Evolutionary conservation across 2,888 invertebrate species (phyloP).

Genomic region (Microctonus aethiopoides): DNA sequence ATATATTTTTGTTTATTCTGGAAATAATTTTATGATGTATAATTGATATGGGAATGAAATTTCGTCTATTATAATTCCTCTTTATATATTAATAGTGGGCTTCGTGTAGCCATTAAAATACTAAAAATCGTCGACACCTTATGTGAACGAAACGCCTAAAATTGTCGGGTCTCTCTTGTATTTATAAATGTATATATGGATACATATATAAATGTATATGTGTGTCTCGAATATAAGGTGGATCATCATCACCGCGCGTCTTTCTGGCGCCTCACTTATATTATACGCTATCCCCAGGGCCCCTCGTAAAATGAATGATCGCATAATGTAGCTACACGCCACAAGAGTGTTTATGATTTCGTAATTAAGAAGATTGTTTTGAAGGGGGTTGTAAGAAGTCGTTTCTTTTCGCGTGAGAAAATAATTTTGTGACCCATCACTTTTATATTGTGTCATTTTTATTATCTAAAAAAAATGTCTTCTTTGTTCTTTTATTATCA

Average conservation of each 20-base stretch:
- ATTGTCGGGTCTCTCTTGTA: not conserved
- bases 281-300: slow-evolving; percentile 23
- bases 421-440: not conserved
- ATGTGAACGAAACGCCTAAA: slow-evolving; percentile 31
- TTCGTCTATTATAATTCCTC: not conserved
- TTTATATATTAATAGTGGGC: slow-evolving; percentile 10
- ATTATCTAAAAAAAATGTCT: not conserved
- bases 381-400: slow-evolving; percentile 12
- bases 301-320: slow-evolving; percentile 36
- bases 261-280: slow-evolving; percentile 34
- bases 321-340: slow-evolving; percentile 18
- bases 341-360: slow-evolving; percentile 31
- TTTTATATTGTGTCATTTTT: not conserved
- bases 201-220: slow-evolving; percentile 3
- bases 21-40: slow-evolving; percentile 5
- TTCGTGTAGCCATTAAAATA: slow-evolving; percentile 14
- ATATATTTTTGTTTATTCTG: not conserved
- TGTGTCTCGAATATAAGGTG: slow-evolving; percentile 1
- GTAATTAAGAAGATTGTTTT: slow-evolving; percentile 30
- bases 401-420: slow-evolving; percentile 18
- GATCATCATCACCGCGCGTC: slow-evolving; percentile 32
- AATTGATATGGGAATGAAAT: not conserved
- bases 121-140: slow-evolving; percentile 25
- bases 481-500: not conserved
- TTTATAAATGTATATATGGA: not conserved